Evolutionary conservation across 2,797 vertebrate genomes (phyloP).

Genomic region (Platalea minor): DNA sequence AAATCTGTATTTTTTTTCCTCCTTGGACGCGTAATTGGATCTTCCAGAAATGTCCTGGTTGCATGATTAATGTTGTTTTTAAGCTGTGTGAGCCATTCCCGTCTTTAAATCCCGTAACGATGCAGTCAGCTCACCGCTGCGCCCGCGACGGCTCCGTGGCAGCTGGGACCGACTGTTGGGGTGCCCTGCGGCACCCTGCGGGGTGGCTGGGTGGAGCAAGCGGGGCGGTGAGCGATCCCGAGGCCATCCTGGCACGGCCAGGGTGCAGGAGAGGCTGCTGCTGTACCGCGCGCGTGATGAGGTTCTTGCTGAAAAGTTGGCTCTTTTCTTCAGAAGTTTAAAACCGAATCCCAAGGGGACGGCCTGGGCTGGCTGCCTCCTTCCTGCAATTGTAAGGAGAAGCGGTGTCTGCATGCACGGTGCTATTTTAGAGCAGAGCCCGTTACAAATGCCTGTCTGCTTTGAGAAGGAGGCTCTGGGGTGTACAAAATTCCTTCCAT

Average conservation of each 20-base stretch:
- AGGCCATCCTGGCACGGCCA: background rate
- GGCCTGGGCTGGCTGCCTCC: background rate
- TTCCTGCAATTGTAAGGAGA: background rate
- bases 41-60: background rate
- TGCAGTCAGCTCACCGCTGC: accelerated
- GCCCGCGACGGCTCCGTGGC: accelerated
- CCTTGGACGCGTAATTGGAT: background rate
- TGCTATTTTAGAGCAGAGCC: background rate
- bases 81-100: background rate
- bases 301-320: background rate
- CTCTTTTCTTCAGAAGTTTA: background rate
- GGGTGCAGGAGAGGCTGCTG: background rate
- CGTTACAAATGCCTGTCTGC: background rate
- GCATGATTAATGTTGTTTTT: background rate
- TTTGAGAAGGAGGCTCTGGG: background rate
- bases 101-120: accelerated
- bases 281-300: accelerated
- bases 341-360: background rate
- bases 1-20: background rate
- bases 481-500: background rate
- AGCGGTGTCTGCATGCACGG: accelerated
- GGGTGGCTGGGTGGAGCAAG: background rate
- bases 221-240: accelerated
- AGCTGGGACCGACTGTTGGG: accelerated
- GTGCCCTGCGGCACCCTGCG: background rate